These are phyloP conservation scores for Martes martes DNA, from an alignment of 2,113 vertebrate genomes.

Conservation along the genomic window DNA sequence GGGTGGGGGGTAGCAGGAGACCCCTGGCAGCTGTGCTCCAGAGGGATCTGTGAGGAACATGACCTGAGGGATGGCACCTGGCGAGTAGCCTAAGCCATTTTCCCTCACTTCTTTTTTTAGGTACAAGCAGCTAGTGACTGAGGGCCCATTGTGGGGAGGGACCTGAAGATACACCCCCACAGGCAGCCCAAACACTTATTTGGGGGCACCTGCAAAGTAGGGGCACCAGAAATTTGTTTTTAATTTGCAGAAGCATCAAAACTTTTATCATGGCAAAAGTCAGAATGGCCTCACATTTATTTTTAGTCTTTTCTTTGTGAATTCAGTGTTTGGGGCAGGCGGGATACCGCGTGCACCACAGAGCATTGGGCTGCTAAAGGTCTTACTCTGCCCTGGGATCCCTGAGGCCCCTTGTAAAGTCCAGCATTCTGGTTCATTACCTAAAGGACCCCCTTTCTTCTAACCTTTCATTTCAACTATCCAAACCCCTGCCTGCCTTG, in stretches of 20 bases:
- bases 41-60: background rate
- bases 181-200: background rate
- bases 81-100: constrained; percentile 72
- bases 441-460: background rate
- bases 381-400: background rate
- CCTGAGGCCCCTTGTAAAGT: background rate
- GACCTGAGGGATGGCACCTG: constrained; percentile 7
- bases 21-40: background rate
- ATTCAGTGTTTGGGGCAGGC: background rate
- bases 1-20: background rate
- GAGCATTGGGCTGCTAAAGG: background rate
- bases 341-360: background rate
- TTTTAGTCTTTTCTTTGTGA: background rate
- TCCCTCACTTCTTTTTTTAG: constrained; percentile 86
- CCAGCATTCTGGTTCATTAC: background rate
- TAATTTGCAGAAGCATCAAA: background rate
- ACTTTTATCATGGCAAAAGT: background rate
- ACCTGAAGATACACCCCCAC: background rate
- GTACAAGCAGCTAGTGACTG: constrained; percentile 61
- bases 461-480: background rate
- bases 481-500: background rate
- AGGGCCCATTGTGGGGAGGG: background rate
- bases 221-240: background rate
- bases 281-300: background rate
- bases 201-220: background rate